Conservation (phyloP, 1,140 invertebrate genomes). For the Zaprionus ghesquierei region DNA sequence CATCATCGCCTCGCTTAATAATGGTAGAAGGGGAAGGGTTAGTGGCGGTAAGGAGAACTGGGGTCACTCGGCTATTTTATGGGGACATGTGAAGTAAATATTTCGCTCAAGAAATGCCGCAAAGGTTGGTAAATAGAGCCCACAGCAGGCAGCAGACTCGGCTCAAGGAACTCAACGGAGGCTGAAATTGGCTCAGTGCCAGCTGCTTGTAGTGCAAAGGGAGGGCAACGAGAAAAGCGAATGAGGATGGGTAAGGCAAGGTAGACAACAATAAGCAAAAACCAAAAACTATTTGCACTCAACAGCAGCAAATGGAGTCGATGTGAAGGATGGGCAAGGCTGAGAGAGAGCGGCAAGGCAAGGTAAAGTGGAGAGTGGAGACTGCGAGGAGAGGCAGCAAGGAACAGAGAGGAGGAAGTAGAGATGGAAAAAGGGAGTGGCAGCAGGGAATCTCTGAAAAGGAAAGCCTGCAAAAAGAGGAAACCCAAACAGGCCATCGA, state of each 20-base stretch:
- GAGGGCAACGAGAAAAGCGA: not conserved
- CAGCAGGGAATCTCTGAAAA: not conserved
- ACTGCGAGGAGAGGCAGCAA: not conserved
- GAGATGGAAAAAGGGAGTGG: not conserved
- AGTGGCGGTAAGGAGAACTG: not conserved
- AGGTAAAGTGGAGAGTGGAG: not conserved
- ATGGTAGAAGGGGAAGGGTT: not conserved
- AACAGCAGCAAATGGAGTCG: slow-evolving; percentile 56
- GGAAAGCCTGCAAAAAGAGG: not conserved
- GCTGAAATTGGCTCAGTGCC: slow-evolving; percentile 57
- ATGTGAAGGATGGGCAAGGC: not conserved
- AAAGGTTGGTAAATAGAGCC: not conserved
- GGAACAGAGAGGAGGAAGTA: not conserved
- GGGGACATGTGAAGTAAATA: not conserved
- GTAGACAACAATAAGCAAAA: slow-evolving; percentile 45
- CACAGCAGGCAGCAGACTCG: not conserved
- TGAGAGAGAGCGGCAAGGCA: not conserved
- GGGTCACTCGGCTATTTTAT: not conserved
- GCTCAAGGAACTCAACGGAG: slow-evolving; percentile 8
- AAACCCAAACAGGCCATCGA: slow-evolving; percentile 46
- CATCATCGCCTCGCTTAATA: not conserved
- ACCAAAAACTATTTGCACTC: slow-evolving; percentile 76
- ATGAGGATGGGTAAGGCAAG: not conserved
- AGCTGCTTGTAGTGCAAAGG: slow-evolving; percentile 42
- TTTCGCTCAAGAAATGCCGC: not conserved